Evolutionary conservation across 2,113 vertebrate species (phyloP), one percentile per base, ranked within the genome.

Genomic region (Corythaixoides concolor): DNA sequence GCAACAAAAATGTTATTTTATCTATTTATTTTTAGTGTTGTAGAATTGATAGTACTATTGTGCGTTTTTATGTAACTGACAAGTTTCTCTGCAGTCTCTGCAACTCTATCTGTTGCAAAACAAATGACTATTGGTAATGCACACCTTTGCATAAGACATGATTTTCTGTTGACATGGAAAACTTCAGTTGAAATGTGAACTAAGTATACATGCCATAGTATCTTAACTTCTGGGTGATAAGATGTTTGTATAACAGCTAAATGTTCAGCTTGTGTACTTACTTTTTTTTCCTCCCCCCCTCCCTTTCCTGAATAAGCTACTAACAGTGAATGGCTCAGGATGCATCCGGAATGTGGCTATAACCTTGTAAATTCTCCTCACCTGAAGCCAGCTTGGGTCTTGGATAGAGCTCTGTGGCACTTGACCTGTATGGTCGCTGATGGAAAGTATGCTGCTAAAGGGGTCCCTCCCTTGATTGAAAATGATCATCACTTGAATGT

Each of bases 281-380:
- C 0, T 55, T 27, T n/a, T 60, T 19, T 37, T 27, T 12, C 8
- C 43, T 28, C 27, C 1, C 5, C 8, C 18, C 33, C 27, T 32
- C 11, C 37, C 43, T 88, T 96, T 96, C 35, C 91, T 91, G 62
- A 69, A 58, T 68, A 97, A 99, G 99, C 99, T 92, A 45, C 98
- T 39, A 98, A 98, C 88, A 99, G 99, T 87, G 97, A 98, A 63
- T 99, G 99, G 99, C 96, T 99, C 72, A 96, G 96, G 20, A 94
- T 98, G 20, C 99, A 99, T 93, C 99, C 99, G 20, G 99, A 99
- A 93, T 99, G 99, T 88, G 98, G 98, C 15, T 99, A 99, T 95
- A 99, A 99, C 91, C 98, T 99, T 66, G 96, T 98, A 24, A 99
- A 99, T 94, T 99, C 99, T 76, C 98, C 99, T 43, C 98, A 99